phyloP scores from a whole-genome alignment of 1,140 invertebrate genomes.

The Akabosia matsudoensis region DNA sequence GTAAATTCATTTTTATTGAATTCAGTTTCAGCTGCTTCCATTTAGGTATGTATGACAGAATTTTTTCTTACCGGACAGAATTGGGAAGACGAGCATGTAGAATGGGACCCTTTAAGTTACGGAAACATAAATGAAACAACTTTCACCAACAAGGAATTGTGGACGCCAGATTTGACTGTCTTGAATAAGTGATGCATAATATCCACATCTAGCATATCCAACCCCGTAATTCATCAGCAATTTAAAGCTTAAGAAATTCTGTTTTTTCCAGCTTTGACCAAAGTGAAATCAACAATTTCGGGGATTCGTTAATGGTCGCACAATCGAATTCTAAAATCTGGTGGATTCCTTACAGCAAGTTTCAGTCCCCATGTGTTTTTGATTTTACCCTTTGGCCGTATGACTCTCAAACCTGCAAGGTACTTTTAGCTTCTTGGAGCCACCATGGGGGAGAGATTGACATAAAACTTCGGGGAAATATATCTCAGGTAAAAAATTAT shows the following conservation, averaged over 20 bases:
- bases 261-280: conserved; percentile 34
- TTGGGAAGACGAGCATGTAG: not conserved
- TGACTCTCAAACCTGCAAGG: conserved; percentile 42
- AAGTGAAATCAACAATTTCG: conserved; percentile 46
- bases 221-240: too few relatives aligned
- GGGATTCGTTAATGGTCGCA: conserved; percentile 34
- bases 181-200: conserved; percentile 16
- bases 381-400: conserved; percentile 45
- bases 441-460: conserved; percentile 40
- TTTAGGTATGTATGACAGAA: too few relatives aligned
- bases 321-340: conserved; percentile 20
- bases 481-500: conserved; percentile 27
- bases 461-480: conserved; percentile 31
- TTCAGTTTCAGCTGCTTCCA: too few relatives aligned
- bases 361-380: conserved; percentile 36
- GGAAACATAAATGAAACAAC: not conserved
- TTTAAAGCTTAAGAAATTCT: not conserved
- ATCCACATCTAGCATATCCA: too few relatives aligned
- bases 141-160: not conserved
- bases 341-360: conserved; percentile 42
- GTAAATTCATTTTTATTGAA: too few relatives aligned
- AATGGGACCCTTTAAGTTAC: conserved; percentile 8
- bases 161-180: not conserved
- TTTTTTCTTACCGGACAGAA: too few relatives aligned
- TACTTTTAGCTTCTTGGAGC: conserved; percentile 45